phyloP scores from a whole-genome alignment of 2,888 invertebrate species.

The Epinotia ramella region DNA sequence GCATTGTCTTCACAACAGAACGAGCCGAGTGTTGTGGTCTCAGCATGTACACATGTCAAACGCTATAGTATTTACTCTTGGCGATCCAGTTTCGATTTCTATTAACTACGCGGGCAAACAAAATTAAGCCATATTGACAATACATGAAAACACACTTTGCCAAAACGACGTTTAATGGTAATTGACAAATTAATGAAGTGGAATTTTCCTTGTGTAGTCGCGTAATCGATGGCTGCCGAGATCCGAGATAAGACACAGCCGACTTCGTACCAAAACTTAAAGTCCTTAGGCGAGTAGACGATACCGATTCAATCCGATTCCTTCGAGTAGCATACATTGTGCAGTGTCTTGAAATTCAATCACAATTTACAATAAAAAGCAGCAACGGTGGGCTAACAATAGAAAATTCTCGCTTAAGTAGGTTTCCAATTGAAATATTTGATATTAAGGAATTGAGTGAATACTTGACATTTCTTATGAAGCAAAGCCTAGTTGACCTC shows the following conservation, averaged over 20 bases:
- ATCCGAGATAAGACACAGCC: slow-evolving; percentile 25
- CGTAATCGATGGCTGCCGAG: slow-evolving; percentile 26
- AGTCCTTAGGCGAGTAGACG: not conserved
- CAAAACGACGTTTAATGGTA: not conserved
- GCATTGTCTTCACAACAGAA: not conserved
- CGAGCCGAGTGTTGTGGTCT: too few relatives aligned
- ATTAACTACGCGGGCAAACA: not conserved
- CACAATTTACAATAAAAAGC: not conserved
- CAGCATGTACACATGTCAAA: not conserved
- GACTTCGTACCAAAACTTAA: not conserved
- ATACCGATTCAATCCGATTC: not conserved
- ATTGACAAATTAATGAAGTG: slow-evolving; percentile 32
- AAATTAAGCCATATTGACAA: not conserved
- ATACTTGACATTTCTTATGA: slow-evolving; percentile 48
- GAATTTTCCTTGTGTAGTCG: slow-evolving; percentile 17
- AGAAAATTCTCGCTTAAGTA: not conserved
- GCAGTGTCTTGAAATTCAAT: not conserved
- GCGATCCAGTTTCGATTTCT: not conserved
- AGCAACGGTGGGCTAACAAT: not conserved
- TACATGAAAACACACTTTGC: not conserved
- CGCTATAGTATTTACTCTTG: slow-evolving; percentile 10
- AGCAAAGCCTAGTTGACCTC: slow-evolving; percentile 30
- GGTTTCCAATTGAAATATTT: slow-evolving; percentile 9
- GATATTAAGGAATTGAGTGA: slow-evolving; percentile 42
- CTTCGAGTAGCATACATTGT: not conserved